Conservation (phyloP, 2,113 vertebrate species). For the Thunnus thynnus region DNA sequence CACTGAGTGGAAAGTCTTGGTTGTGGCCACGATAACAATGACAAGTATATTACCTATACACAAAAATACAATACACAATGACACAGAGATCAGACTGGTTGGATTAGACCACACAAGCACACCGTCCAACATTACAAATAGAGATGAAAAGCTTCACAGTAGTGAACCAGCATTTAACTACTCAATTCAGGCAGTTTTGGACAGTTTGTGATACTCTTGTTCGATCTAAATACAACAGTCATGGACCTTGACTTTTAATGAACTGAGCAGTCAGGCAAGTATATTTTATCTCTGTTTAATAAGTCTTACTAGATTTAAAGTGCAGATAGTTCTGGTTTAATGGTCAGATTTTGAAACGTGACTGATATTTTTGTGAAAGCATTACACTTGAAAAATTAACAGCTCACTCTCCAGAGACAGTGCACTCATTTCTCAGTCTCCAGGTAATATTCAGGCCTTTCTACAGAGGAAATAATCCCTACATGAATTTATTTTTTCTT, state of each 20-base stretch:
- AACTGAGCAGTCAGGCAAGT: neutral
- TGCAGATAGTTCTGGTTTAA: neutral
- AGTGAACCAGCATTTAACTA: neutral
- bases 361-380: neutral
- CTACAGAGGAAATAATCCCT: too few species aligned
- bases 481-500: too few species aligned
- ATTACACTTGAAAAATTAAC: neutral
- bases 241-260: neutral
- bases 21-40: conserved; percentile 85
- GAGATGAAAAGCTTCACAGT: neutral
- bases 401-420: neutral
- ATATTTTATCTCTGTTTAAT: neutral
- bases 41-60: conserved; percentile 86
- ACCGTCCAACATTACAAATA: neutral
- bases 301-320: neutral
- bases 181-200: neutral
- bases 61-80: conserved; percentile 35
- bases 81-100: conserved; percentile 9
- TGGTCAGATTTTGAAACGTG: neutral
- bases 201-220: neutral
- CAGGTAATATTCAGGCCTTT: too few species aligned
- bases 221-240: neutral
- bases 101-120: neutral
- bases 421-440: too few species aligned
- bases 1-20: conserved; percentile 85